These are phyloP conservation scores for Meles meles DNA, from an alignment of 2,113 vertebrate species.

Conservation along the genomic window DNA sequence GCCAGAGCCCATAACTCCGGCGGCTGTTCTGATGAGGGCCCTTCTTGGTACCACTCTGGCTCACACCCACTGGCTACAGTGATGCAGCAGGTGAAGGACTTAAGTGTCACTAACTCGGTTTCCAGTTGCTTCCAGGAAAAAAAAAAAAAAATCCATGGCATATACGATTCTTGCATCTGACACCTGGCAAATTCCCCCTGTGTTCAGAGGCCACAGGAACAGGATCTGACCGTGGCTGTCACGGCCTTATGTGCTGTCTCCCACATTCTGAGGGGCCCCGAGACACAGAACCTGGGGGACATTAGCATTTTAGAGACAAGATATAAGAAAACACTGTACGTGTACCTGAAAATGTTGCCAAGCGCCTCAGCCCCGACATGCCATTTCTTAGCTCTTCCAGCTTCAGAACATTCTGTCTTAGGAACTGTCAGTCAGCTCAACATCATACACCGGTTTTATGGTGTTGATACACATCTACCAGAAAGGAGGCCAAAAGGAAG, in stretches of 20 bases:
- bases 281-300: background rate
- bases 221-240: background rate
- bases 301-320: background rate
- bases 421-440: slow-evolving; percentile 18
- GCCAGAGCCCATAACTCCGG: slow-evolving; percentile 9
- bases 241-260: background rate
- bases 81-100: slow-evolving; percentile 72
- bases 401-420: slow-evolving; percentile 58
- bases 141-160: slow-evolving; percentile 30
- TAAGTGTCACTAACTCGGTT: slow-evolving; percentile 72
- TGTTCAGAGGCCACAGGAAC: background rate
- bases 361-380: slow-evolving; percentile 26
- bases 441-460: background rate
- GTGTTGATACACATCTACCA: slow-evolving; percentile 35
- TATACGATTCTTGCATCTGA: slow-evolving; percentile 36
- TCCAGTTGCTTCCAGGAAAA: slow-evolving; percentile 76
- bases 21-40: slow-evolving; percentile 28
- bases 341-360: background rate
- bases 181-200: background rate
- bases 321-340: background rate
- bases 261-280: background rate
- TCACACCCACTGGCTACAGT: slow-evolving; percentile 49
- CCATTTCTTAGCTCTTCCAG: slow-evolving; percentile 14
- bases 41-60: slow-evolving; percentile 51
- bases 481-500: slow-evolving; percentile 43